These are phyloP conservation scores for Zygaena filipendulae DNA, from an alignment of 2,888 invertebrate species.

Conservation along the genomic window DNA sequence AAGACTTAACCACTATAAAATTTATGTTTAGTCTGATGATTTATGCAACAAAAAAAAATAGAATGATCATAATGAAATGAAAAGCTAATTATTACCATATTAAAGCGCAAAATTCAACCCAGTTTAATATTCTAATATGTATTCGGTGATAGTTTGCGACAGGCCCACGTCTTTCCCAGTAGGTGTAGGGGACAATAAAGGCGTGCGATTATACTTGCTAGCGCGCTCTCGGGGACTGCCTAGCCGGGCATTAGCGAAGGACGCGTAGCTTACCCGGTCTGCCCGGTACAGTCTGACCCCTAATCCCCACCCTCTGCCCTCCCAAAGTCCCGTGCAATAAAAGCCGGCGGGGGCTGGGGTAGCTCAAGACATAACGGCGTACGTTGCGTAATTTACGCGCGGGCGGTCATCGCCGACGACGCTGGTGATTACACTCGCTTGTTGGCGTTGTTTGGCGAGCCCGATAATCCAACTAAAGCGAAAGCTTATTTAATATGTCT, in stretches of 20 bases:
- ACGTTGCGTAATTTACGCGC: constrained; percentile 57
- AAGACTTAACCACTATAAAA: too few relatives aligned
- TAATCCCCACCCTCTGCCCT: too few relatives aligned
- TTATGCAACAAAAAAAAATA: too few relatives aligned
- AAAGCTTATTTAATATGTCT: not conserved
- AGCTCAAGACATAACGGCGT: constrained; percentile 27
- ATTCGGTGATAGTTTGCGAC: too few relatives aligned
- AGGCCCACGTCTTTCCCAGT: constrained; percentile 26
- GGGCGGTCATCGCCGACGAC: constrained; percentile 60
- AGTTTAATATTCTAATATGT: too few relatives aligned
- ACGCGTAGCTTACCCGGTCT: too few relatives aligned
- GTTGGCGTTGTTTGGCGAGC: constrained; percentile 43
- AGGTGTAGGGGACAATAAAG: constrained; percentile 39
- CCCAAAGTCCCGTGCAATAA: constrained; percentile 11
- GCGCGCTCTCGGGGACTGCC: constrained; percentile 48
- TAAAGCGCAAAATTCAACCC: too few relatives aligned
- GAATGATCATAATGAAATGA: too few relatives aligned
- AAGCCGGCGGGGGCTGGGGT: constrained; percentile 11
- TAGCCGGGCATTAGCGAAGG: constrained; percentile 60
- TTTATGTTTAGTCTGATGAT: too few relatives aligned
- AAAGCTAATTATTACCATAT: too few relatives aligned
- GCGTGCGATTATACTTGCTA: constrained; percentile 50
- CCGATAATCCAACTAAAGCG: constrained; percentile 53
- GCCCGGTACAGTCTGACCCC: too few relatives aligned
- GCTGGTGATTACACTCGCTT: constrained; percentile 55